A percentile compares a stretch with the other conserved stretches of the same genome.
These are phyloP conservation scores for Cephus runcator DNA, from an alignment of 2,888 invertebrate genomes.

Conservation along the genomic window DNA sequence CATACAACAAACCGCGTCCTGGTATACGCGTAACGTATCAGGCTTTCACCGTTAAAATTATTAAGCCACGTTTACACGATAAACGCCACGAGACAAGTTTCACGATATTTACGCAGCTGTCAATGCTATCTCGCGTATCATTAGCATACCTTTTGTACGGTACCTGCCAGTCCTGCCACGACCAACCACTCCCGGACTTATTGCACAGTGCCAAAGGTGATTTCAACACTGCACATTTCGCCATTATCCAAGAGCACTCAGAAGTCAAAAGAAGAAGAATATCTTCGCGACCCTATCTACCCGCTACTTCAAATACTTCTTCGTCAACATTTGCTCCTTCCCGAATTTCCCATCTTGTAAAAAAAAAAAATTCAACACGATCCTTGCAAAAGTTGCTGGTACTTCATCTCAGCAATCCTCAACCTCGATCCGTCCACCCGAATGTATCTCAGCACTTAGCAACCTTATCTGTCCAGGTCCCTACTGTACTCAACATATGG, in stretches of 20 bases:
- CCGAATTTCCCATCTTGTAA: too few relatives aligned
- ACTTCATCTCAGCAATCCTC: too few relatives aligned
- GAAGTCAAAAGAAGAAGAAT: background rate
- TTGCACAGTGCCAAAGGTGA: conserved; percentile 22
- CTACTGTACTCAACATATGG: too few relatives aligned
- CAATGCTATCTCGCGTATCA: conserved; percentile 34
- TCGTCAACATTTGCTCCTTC: too few relatives aligned
- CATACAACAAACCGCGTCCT: background rate
- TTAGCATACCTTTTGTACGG: conserved; percentile 38
- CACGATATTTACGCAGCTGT: conserved; percentile 33
- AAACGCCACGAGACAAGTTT: conserved; percentile 10
- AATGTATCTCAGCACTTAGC: too few relatives aligned
- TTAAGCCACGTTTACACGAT: conserved; percentile 11
- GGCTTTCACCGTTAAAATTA: conserved; percentile 18
- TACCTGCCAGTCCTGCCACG: background rate
- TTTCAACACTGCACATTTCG: conserved; percentile 36
- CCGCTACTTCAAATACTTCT: background rate
- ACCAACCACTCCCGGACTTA: conserved; percentile 1
- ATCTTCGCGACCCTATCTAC: background rate
- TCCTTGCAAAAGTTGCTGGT: too few relatives aligned
- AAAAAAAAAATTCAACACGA: too few relatives aligned
- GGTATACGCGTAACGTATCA: background rate
- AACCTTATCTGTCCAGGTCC: too few relatives aligned
- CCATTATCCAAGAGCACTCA: conserved; percentile 18
- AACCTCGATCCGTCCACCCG: too few relatives aligned